phyloP scores from a whole-genome alignment of 2,888 invertebrate species.

The Cephus rjabovi region DNA sequence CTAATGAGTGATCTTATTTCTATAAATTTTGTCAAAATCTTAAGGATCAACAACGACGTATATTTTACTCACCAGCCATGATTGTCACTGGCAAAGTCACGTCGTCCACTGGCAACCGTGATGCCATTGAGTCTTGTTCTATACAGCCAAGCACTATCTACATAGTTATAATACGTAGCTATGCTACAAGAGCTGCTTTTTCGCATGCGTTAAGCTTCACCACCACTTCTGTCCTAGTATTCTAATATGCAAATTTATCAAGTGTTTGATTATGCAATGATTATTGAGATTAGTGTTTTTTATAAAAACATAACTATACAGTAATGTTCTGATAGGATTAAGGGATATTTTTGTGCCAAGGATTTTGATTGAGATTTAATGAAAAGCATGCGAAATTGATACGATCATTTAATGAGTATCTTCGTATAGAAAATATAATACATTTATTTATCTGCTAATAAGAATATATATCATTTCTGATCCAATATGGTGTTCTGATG shows the following conservation, averaged over 20 bases:
- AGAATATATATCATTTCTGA: neutral
- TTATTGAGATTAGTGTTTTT: neutral
- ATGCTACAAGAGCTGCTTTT: neutral
- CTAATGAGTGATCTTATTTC: neutral
- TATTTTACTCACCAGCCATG: conserved; percentile 62
- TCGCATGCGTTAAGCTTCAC: conserved; percentile 1
- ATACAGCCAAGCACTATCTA: neutral
- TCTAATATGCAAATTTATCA: neutral
- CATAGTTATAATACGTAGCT: neutral
- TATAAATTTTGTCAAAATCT: conserved; percentile 14
- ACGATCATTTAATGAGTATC: neutral
- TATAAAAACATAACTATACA: neutral
- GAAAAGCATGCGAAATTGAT: neutral
- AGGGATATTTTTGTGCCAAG: neutral
- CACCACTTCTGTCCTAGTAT: neutral
- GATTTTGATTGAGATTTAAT: neutral
- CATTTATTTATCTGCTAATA: neutral
- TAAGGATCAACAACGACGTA: conserved; percentile 21
- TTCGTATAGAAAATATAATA: neutral
- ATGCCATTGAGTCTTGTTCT: neutral
- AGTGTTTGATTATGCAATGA: neutral
- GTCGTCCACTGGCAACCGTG: conserved; percentile 45
- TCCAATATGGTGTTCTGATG: neutral
- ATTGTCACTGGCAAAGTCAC: conserved; percentile 61
- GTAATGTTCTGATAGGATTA: neutral